These are phyloP conservation scores for Theocolax elegans DNA, from an alignment of 1,140 invertebrate genomes.

Conservation along the genomic window DNA sequence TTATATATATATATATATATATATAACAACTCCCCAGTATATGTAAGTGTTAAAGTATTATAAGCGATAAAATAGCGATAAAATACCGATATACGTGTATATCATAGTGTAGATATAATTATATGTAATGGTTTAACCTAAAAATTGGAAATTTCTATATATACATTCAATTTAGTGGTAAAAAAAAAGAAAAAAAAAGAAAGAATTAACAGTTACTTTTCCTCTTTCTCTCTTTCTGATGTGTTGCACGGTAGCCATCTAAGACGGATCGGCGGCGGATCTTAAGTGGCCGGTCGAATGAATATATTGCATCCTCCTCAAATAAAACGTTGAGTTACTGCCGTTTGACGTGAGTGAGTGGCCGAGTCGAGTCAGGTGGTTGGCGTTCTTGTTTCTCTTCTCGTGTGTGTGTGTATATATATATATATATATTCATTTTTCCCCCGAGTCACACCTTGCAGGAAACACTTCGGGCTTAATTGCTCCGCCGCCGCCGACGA, in stretches of 20 bases:
- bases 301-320: slow-evolving; percentile 57
- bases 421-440: too few relatives aligned
- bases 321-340: slow-evolving; percentile 63
- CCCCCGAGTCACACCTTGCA: slow-evolving; percentile 65
- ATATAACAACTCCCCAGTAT: too few relatives aligned
- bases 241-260: slow-evolving; percentile 9
- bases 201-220: slow-evolving; percentile 35
- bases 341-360: slow-evolving; percentile 57
- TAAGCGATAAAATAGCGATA: too few relatives aligned
- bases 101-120: too few relatives aligned
- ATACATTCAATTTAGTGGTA: too few relatives aligned
- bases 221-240: too few relatives aligned
- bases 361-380: slow-evolving; percentile 60
- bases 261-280: neutral
- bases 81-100: too few relatives aligned
- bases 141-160: too few relatives aligned
- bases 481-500: slow-evolving; percentile 46
- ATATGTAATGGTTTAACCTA: too few relatives aligned
- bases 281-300: slow-evolving; percentile 47
- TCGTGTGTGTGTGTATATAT: slow-evolving; percentile 11
- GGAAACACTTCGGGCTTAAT: slow-evolving; percentile 64
- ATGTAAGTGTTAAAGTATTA: too few relatives aligned
- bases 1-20: too few relatives aligned
- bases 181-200: too few relatives aligned
- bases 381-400: slow-evolving; percentile 55